These are phyloP conservation scores for Aspidiotus rigidus DNA, from an alignment of 2,888 invertebrate species.

Conservation along the genomic window DNA sequence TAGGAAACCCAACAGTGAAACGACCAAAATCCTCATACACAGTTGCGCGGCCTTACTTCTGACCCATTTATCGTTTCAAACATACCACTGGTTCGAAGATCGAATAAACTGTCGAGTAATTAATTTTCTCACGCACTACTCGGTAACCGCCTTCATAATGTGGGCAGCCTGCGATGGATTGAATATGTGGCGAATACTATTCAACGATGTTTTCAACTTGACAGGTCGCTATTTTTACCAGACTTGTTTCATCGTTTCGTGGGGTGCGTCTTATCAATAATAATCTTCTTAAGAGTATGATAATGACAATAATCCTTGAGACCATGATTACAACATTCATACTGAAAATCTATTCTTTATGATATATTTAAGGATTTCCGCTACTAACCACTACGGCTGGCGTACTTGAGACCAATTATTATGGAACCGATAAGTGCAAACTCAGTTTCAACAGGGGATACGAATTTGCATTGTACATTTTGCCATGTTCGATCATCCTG, in stretches of 20 bases:
- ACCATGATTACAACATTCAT: no score
- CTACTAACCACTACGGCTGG: neutral
- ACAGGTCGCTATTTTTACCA: constrained; percentile 11
- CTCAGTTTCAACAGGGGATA: neutral
- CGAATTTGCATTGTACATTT: constrained; percentile 3
- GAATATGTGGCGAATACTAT: constrained; percentile 30
- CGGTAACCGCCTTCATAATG: constrained; percentile 5
- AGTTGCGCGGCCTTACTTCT: constrained; percentile 13
- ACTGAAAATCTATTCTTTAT: no score
- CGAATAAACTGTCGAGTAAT: constrained; percentile 8
- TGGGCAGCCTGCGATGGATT: constrained; percentile 27
- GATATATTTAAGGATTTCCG: neutral
- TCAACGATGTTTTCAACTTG: constrained; percentile 18
- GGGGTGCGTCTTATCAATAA: constrained; percentile 23
- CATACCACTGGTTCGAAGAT: neutral
- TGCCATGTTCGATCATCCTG: constrained; percentile 18
- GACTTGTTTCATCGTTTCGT: constrained; percentile 17
- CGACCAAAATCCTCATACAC: constrained; percentile 20
- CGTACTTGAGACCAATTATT: neutral
- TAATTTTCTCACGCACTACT: constrained; percentile 19
- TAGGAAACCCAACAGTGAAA: neutral
- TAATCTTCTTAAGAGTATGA: no score
- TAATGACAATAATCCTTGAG: no score
- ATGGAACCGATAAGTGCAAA: neutral
- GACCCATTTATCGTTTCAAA: constrained; percentile 14